phyloP scores from a whole-genome alignment of 2,888 invertebrate species.

The Erebia epiphron region DNA sequence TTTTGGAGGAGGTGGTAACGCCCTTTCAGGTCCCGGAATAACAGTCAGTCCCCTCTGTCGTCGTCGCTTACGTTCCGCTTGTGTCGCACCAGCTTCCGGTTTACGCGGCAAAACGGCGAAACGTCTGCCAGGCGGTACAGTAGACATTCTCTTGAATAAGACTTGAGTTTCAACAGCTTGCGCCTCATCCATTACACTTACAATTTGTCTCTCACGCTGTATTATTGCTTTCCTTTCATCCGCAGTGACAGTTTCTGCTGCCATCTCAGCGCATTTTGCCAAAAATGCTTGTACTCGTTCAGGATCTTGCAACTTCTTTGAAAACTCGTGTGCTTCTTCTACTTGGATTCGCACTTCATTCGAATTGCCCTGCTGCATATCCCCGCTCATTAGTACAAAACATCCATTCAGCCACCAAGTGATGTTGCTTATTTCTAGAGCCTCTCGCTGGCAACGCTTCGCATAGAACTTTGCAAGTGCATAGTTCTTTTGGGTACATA shows the following conservation, averaged over 20 bases:
- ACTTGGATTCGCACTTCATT: constrained; percentile 74
- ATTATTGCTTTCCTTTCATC: constrained; percentile 70
- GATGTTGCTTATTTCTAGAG: constrained; percentile 62
- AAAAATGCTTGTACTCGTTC: constrained; percentile 72
- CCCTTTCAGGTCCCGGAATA: constrained; percentile 64
- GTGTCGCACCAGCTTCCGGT: constrained; percentile 48
- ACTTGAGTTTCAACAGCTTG: constrained; percentile 64
- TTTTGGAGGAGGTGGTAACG: constrained; percentile 59
- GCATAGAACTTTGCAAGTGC: constrained; percentile 74
- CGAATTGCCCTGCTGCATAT: constrained; percentile 76
- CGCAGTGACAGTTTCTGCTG: constrained; percentile 57
- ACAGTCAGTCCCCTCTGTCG: constrained; percentile 68
- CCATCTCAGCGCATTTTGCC: constrained; percentile 68
- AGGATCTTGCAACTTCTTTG: constrained; percentile 68
- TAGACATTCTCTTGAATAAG: constrained; percentile 71
- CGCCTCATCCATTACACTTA: constrained; percentile 62
- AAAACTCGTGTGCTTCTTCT: constrained; percentile 71
- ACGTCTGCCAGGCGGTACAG: constrained; percentile 64
- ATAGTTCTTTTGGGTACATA: constrained; percentile 72
- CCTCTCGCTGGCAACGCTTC: constrained; percentile 72
- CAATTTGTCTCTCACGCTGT: constrained; percentile 63
- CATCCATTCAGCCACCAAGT: constrained; percentile 77
- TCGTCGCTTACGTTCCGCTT: constrained; percentile 59
- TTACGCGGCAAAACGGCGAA: constrained; percentile 69
- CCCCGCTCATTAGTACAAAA: constrained; percentile 73